Conservation (phyloP, 2,113 vertebrate species). For the Caranx melampygus region DNA sequence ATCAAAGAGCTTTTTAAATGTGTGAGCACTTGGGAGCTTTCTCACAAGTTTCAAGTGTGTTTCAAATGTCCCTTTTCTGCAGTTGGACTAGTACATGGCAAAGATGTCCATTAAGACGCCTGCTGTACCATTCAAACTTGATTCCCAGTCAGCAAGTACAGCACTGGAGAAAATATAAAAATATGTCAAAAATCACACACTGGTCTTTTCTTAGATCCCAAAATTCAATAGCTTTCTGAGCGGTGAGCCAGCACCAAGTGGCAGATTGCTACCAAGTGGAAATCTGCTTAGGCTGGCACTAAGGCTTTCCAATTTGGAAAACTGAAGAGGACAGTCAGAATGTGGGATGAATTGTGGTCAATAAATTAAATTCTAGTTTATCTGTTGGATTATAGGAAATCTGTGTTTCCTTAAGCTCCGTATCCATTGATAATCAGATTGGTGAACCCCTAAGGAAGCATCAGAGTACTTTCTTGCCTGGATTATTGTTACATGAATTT, state of each 20-base stretch:
- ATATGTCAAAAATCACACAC: neutral
- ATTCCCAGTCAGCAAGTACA: neutral
- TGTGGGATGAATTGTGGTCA: constrained; percentile 28
- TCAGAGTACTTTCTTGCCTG: neutral
- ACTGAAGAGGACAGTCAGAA: neutral
- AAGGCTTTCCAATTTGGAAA: constrained; percentile 21
- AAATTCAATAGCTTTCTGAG: neutral
- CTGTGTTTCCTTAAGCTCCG: neutral
- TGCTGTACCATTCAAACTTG: neutral
- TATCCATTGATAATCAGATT: neutral
- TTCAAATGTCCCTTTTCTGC: neutral
- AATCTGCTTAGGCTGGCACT: constrained; percentile 45
- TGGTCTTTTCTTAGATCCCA: neutral
- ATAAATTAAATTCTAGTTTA: constrained; percentile 29
- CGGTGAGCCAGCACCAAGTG: constrained; percentile 15
- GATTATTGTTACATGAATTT: neutral
- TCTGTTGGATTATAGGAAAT: constrained; percentile 11
- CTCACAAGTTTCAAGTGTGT: constrained; percentile 7
- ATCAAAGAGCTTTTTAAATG: neutral
- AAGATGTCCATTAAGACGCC: neutral
- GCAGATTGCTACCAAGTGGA: constrained; percentile 35
- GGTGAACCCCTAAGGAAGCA: neutral
- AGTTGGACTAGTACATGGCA: neutral
- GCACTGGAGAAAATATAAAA: too few species aligned
- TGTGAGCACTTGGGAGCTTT: neutral